These are phyloP conservation scores for Potorous gilbertii DNA, from an alignment of 2,797 vertebrate species.

Conservation along the genomic window DNA sequence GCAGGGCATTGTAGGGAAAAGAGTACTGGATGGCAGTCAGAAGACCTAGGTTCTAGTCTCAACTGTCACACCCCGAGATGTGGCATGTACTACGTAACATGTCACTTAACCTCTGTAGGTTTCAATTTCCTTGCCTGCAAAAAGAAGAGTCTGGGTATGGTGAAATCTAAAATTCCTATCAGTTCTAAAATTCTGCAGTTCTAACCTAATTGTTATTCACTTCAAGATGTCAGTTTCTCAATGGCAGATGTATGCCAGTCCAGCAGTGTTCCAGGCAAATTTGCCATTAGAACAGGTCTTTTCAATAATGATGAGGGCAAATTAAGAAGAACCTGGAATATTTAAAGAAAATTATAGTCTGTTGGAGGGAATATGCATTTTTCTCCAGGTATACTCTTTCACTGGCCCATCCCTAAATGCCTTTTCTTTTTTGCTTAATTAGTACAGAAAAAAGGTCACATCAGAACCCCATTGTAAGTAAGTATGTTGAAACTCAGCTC, in stretches of 20 bases:
- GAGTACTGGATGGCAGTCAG: background rate
- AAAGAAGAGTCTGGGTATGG: background rate
- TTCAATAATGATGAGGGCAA: background rate
- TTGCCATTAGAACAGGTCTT: background rate
- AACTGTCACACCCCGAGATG: background rate
- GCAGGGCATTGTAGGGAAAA: background rate
- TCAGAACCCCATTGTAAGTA: conserved; percentile 82
- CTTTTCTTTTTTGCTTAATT: conserved; percentile 42
- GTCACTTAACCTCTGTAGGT: background rate
- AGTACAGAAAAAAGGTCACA: conserved; percentile 50
- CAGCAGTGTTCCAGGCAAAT: background rate
- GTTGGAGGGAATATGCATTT: background rate
- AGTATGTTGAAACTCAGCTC: conserved; percentile 87
- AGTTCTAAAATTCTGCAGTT: background rate
- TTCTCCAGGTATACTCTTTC: background rate
- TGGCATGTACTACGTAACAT: background rate
- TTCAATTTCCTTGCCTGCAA: background rate
- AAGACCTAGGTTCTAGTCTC: background rate
- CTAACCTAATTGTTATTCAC: background rate
- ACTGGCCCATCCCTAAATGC: background rate
- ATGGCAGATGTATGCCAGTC: background rate
- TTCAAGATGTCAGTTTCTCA: background rate
- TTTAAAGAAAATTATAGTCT: background rate
- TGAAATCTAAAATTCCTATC: background rate
- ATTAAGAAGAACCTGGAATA: background rate